phyloP scores from a whole-genome alignment of 2,888 invertebrate genomes.

The Teinopalpus imperialis region DNA sequence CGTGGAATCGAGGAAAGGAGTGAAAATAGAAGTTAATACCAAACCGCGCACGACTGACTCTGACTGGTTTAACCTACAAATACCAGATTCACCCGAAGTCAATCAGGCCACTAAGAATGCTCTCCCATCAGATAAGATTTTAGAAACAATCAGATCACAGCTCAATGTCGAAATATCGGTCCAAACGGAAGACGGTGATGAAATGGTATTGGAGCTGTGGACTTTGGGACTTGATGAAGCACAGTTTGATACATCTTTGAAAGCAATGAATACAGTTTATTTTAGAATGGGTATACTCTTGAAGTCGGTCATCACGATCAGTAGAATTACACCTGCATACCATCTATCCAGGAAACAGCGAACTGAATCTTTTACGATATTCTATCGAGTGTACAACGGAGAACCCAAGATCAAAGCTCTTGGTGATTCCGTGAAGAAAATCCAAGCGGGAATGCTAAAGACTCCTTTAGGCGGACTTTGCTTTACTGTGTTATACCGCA shows the following conservation, averaged over 20 bases:
- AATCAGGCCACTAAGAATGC: slow-evolving; percentile 91
- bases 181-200: slow-evolving; percentile 93
- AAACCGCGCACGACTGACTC: slow-evolving; percentile 89
- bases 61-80: slow-evolving; percentile 96
- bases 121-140: slow-evolving; percentile 71
- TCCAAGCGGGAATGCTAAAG: slow-evolving; percentile 92
- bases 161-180: slow-evolving; percentile 95
- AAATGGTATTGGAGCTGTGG: slow-evolving; percentile 96
- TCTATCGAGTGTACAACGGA: slow-evolving; percentile 93
- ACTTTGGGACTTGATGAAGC: slow-evolving; percentile 87
- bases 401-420: slow-evolving; percentile 88
- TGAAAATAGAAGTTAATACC: slow-evolving; percentile 90
- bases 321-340: slow-evolving; percentile 96
- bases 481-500: slow-evolving; percentile 92
- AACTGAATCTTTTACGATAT: slow-evolving; percentile 94
- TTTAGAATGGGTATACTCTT: slow-evolving; percentile 96
- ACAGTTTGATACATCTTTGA: slow-evolving; percentile 84
- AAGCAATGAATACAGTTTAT: slow-evolving; percentile 92
- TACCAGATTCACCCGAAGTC: slow-evolving; percentile 93
- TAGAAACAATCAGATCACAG: slow-evolving; percentile 81
- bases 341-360: slow-evolving; percentile 94
- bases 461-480: slow-evolving; percentile 94
- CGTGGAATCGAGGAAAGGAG: slow-evolving; percentile 95
- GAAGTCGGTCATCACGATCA: slow-evolving; percentile 94
- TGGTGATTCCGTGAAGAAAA: slow-evolving; percentile 91